Percentiles rank a stretch among this genome's conserved stretches.
phyloP scores from a whole-genome alignment of 2,113 vertebrate genomes.

The Indri indri region DNA sequence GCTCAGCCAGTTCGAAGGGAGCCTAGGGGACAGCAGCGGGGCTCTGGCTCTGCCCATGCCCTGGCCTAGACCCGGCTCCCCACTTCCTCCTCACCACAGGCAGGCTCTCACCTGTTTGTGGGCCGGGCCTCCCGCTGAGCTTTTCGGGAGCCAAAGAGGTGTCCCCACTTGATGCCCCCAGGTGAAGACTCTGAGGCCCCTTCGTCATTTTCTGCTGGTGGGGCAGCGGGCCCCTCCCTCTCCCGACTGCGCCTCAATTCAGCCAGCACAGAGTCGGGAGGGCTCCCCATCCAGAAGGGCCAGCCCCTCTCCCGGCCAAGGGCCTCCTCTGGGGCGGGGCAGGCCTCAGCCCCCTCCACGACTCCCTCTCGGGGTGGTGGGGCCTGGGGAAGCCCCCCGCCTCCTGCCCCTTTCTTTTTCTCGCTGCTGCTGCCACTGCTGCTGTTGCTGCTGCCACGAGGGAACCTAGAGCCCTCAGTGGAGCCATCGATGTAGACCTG shows the following conservation, averaged over 20 bases:
- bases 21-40: constrained; percentile 78
- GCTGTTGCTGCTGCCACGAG: constrained; percentile 80
- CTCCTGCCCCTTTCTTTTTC: constrained; percentile 81
- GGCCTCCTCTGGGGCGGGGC: constrained; percentile 82
- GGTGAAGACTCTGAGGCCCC: constrained; percentile 41
- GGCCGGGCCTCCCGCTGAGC: constrained; percentile 80
- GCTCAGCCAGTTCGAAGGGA: constrained; percentile 95
- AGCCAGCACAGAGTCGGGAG: constrained; percentile 91
- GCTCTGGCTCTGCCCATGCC: background rate
- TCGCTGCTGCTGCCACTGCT: constrained; percentile 74
- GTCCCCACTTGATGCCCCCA: constrained; percentile 83
- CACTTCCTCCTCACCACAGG: fast-evolving
- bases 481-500: constrained; percentile 97
- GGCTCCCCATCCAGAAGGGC: constrained; percentile 96
- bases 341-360: constrained; percentile 94
- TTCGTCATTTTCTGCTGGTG: constrained; percentile 34
- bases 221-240: constrained; percentile 68
- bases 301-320: constrained; percentile 80
- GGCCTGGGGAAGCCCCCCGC: constrained; percentile 66
- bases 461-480: constrained; percentile 87
- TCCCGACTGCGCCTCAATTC: constrained; percentile 88
- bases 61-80: background rate
- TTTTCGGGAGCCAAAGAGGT: constrained; percentile 85
- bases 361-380: constrained; percentile 93
- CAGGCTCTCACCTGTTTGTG: constrained; percentile 85